A percentile compares a stretch with the other conserved stretches of the same genome.
Conservation (phyloP, 2,113 vertebrate genomes). For the Gymnorhina tibicen region DNA sequence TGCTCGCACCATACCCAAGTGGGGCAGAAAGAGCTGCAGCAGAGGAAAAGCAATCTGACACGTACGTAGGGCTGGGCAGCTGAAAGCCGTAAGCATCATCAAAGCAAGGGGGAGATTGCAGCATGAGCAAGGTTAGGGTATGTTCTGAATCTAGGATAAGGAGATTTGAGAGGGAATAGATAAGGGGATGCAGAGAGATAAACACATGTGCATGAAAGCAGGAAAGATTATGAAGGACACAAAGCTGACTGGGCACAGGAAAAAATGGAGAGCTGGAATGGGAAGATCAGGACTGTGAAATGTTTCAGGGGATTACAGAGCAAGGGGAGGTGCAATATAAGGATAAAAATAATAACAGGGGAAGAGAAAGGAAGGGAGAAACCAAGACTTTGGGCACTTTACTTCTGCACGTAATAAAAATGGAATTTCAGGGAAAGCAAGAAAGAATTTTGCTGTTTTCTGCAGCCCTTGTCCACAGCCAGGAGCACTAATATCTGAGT, state of each 20-base stretch:
- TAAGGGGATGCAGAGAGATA: slow-evolving; percentile 19
- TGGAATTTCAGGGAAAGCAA: neutral
- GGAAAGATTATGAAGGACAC: slow-evolving; percentile 6
- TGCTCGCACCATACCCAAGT: neutral
- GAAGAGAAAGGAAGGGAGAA: neutral
- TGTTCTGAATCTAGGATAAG: neutral
- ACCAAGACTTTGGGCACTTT: neutral
- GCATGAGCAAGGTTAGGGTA: neutral
- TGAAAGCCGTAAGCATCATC: neutral
- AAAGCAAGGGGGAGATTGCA: neutral
- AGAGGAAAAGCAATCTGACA: neutral
- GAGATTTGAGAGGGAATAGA: neutral
- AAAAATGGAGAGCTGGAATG: neutral
- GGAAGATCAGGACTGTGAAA: neutral
- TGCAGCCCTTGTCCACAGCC: neutral
- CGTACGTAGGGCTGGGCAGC: neutral
- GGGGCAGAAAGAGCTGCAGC: neutral
- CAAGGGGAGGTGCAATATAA: neutral
- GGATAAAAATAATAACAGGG: neutral
- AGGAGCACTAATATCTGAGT: neutral
- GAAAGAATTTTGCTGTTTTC: neutral
- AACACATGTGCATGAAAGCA: neutral
- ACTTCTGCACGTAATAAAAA: neutral
- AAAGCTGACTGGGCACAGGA: neutral
- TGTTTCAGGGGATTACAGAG: neutral